Percentiles rank a stretch among this genome's conserved stretches.
These are phyloP conservation scores for Grapholita molesta DNA, from an alignment of 1,140 invertebrate genomes.

Conservation along the genomic window DNA sequence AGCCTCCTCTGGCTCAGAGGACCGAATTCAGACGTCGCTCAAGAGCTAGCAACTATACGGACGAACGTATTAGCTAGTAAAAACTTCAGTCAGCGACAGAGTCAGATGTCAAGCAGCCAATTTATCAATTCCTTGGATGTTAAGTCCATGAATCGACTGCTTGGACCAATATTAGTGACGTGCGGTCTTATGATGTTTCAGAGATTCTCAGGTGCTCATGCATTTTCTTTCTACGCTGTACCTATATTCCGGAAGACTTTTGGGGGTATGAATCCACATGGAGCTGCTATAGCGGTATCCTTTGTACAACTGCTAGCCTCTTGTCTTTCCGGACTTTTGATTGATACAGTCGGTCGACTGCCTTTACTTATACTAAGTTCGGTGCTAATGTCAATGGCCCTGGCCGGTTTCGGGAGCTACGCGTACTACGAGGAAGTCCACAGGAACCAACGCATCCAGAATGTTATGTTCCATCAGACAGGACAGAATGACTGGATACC, in stretches of 20 bases:
- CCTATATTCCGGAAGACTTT: slow-evolving; percentile 90
- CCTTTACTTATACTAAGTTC: slow-evolving; percentile 89
- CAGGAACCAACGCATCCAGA: slow-evolving; percentile 74
- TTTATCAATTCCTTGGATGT: slow-evolving; percentile 62
- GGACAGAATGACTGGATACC: slow-evolving; percentile 89
- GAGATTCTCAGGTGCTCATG: slow-evolving; percentile 89
- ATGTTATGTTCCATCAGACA: slow-evolving; percentile 69
- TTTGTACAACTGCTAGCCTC: slow-evolving; percentile 90
- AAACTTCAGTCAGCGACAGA: slow-evolving; percentile 72
- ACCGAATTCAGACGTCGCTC: slow-evolving; percentile 84
- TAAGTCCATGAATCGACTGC: slow-evolving; percentile 67
- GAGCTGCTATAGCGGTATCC: slow-evolving; percentile 89
- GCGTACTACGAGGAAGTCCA: slow-evolving; percentile 85
- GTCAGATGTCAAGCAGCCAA: slow-evolving; percentile 66
- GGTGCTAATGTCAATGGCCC: slow-evolving; percentile 89
- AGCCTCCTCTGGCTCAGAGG: slow-evolving; percentile 89
- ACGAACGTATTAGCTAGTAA: slow-evolving; percentile 81
- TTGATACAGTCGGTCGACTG: slow-evolving; percentile 89
- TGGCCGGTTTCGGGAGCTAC: slow-evolving; percentile 90
- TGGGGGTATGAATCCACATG: slow-evolving; percentile 90
- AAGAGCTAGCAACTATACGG: slow-evolving; percentile 84
- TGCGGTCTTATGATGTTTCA: slow-evolving; percentile 94
- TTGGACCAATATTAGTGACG: slow-evolving; percentile 87
- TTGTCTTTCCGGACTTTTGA: slow-evolving; percentile 87
- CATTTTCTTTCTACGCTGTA: slow-evolving; percentile 92